Evolutionary conservation across 1,140 invertebrate genomes (phyloP).

Genomic region (Sycophila sp.): DNA sequence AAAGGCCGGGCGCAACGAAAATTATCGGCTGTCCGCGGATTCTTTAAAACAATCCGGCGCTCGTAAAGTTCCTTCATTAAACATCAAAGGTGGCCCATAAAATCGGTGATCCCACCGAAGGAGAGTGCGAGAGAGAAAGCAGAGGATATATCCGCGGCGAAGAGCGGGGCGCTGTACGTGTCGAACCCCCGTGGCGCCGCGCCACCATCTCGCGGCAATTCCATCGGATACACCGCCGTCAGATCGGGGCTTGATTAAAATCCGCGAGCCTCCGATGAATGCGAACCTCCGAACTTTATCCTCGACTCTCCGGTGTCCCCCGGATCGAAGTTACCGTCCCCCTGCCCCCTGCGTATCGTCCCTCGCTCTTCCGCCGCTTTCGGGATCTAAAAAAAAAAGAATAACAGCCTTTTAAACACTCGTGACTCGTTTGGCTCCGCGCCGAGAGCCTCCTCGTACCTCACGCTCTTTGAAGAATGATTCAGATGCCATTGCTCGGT

Average conservation of each 20-base stretch:
- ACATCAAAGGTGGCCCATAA: slow-evolving; percentile 66
- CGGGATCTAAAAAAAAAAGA: background rate
- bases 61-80: slow-evolving; percentile 66
- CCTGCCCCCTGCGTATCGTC: background rate
- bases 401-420: slow-evolving; percentile 18
- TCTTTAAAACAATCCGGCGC: slow-evolving; percentile 63
- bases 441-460: slow-evolving; percentile 25
- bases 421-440: slow-evolving; percentile 1
- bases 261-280: slow-evolving; percentile 61
- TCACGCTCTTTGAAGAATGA: slow-evolving; percentile 30
- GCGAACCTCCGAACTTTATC: slow-evolving; percentile 61
- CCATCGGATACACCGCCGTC: slow-evolving; percentile 54
- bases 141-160: background rate
- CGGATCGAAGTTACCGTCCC: slow-evolving; percentile 1
- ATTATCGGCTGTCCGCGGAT: slow-evolving; percentile 58
- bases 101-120: slow-evolving; percentile 61
- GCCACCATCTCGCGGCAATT: slow-evolving; percentile 64
- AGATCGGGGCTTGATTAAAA: slow-evolving; percentile 67
- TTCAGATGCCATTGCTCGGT: slow-evolving; percentile 4
- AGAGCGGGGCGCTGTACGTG: slow-evolving; percentile 53
- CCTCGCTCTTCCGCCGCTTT: background rate
- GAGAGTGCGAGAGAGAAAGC: slow-evolving; percentile 34
- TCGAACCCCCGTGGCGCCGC: slow-evolving; percentile 63
- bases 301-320: slow-evolving; percentile 32
- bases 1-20: slow-evolving; percentile 47